A percentile compares a stretch with the other conserved stretches of the same genome.
These are phyloP conservation scores for Caerostris extrusa DNA, from an alignment of 1,140 invertebrate species.

Conservation along the genomic window DNA sequence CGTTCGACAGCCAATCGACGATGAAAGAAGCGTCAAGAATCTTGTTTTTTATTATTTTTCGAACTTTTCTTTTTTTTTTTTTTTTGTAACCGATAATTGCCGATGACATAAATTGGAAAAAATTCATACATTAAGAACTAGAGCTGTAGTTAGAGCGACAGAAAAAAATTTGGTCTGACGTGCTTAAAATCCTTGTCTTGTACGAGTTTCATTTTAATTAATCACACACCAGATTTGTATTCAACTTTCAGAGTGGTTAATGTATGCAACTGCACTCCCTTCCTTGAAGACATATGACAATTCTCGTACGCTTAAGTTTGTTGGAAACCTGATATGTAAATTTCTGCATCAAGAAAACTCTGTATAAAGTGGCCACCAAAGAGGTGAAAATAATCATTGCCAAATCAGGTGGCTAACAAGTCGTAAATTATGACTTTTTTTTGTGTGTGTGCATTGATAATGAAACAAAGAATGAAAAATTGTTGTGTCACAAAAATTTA, in stretches of 20 bases:
- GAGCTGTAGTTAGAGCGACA: not conserved
- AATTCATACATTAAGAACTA: too few relatives aligned
- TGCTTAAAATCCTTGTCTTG: not conserved
- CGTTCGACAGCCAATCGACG: not conserved
- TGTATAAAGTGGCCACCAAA: not conserved
- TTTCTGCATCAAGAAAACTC: not conserved
- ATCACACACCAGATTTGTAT: not conserved
- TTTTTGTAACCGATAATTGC: not conserved
- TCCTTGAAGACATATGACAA: not conserved
- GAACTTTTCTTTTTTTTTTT: not conserved
- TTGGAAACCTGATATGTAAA: not conserved
- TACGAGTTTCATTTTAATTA: not conserved
- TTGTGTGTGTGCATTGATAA: not conserved
- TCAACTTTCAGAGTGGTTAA: not conserved
- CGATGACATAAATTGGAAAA: constrained; percentile 1
- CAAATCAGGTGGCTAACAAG: not conserved
- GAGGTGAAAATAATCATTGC: not conserved
- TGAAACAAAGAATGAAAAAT: not conserved
- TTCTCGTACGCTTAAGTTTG: not conserved
- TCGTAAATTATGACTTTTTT: not conserved
- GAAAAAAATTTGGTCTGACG: not conserved
- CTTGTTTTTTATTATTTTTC: not conserved
- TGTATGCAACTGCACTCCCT: not conserved
- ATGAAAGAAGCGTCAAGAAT: not conserved
- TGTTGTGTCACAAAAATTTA: not conserved